These are phyloP conservation scores for Patella vulgata DNA, from an alignment of 1,140 invertebrate genomes.

Conservation along the genomic window DNA sequence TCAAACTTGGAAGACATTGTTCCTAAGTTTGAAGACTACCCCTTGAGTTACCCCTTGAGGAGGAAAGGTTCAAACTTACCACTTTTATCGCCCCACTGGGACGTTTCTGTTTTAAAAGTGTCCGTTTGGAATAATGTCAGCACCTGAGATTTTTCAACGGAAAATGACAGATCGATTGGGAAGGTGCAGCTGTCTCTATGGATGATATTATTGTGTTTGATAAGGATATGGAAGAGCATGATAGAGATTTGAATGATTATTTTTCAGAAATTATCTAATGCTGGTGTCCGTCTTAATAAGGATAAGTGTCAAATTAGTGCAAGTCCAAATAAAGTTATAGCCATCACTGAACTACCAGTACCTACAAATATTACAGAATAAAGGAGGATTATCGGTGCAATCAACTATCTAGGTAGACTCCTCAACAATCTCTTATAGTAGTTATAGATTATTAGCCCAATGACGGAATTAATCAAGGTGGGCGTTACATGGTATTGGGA, in stretches of 20 bases:
- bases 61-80: conserved; percentile 20
- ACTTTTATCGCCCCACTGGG: conserved; percentile 43
- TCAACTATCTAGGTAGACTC: conserved; percentile 26
- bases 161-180: conserved; percentile 18
- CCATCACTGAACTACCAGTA: conserved; percentile 33
- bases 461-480: conserved; percentile 22
- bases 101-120: conserved; percentile 19
- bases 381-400: conserved; percentile 9
- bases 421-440: conserved; percentile 14
- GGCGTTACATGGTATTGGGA: conserved; percentile 27
- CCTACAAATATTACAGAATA: conserved; percentile 39
- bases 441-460: conserved; percentile 16
- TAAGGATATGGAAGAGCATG: conserved; percentile 33
- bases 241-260: conserved; percentile 34
- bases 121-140: conserved; percentile 33
- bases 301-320: conserved; percentile 60
- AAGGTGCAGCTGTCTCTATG: conserved; percentile 20
- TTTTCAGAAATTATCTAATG: conserved; percentile 35
- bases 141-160: conserved; percentile 30
- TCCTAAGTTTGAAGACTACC: conserved; percentile 8
- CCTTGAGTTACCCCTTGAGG: conserved; percentile 23
- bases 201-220: conserved; percentile 53
- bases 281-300: conserved; percentile 51
- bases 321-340: conserved; percentile 55
- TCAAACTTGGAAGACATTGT: conserved; percentile 18